Evolutionary conservation across 2,888 invertebrate species (phyloP).

Genomic region (Mesorhabditis sp.): DNA sequence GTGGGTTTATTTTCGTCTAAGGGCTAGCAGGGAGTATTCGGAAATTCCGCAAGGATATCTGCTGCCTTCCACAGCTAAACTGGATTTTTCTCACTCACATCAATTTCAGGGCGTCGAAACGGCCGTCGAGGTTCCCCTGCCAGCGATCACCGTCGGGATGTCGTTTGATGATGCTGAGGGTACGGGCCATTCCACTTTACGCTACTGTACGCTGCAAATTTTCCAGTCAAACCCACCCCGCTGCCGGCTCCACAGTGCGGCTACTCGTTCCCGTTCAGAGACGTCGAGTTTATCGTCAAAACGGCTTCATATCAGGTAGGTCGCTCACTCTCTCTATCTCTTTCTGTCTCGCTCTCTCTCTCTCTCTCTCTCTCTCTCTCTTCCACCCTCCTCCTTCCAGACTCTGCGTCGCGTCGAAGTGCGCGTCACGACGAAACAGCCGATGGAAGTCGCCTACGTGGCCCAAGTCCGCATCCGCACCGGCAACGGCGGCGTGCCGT

Average conservation of each 20-base stretch:
- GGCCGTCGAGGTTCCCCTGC: not conserved
- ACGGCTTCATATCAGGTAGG: not conserved
- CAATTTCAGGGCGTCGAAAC: constrained; percentile 5
- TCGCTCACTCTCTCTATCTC: too few relatives aligned
- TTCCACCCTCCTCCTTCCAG: not conserved
- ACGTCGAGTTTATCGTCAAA: constrained; percentile 6
- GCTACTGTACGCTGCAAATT: not conserved
- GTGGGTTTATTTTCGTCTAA: not conserved
- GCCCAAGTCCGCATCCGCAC: not conserved
- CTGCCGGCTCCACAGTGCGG: not conserved
- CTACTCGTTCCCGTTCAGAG: not conserved
- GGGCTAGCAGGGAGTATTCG: not conserved
- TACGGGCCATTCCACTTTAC: too few relatives aligned
- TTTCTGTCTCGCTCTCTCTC: too few relatives aligned
- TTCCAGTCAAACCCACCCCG: not conserved
- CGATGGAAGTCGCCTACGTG: not conserved
- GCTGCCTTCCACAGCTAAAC: not conserved
- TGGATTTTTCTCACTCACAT: not conserved
- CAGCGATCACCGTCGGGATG: not conserved
- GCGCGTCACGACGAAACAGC: not conserved
- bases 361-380: too few relatives aligned
- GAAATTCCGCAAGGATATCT: not conserved
- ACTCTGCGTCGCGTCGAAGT: not conserved
- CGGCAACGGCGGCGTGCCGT: not conserved
- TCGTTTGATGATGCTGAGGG: not conserved